Evolutionary conservation across 2,797 vertebrate species (phyloP), one percentile per base, ranked within the genome.

Genomic region (Chelon auratus): DNA sequence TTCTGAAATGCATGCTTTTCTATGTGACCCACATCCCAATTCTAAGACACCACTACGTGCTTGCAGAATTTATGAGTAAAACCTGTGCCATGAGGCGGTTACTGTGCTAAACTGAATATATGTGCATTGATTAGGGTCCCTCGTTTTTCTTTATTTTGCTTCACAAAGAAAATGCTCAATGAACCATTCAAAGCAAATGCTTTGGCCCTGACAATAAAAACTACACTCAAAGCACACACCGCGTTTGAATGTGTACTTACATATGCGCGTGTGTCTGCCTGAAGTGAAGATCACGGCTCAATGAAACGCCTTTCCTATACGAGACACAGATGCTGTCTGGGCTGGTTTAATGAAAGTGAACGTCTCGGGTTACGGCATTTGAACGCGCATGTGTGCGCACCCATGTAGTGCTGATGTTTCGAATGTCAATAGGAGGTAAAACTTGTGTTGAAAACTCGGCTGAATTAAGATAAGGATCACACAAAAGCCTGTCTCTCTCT

Each of bases 401-500:
- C 55, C 50, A 78, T 86, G 78, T 80, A 58, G 58, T 51, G 33
- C 87, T 77, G 88, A 87, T 93, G 91, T 92, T 94, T 93, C 93
- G 89, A 95, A 94, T 93, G 90, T 94, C 93, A 94, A 92, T 89
- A 87, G 91, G 86, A 92, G 92, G 82, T 77, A 92, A 90, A 92
- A 91, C 83, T 73, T 79, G 81, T 92, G 91, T 91, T 89, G 89
- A 93, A 91, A 93, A 91, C 87, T 87, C 83, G 4, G 36, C 69
- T 88, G 91, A 94, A 93, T 94, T 92, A 92, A 94, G 93, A 94
- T 94, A 92, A 94, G 81, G 84, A 94, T 94, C 89, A 66, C 86
- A 93, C 88, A 93, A 93, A 93, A 86, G 81, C 79, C 83, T 58
- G 62, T 87, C 78, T 86, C 79, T 73, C 77, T 74, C 68, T 75